Evolutionary conservation across 2,797 vertebrate species (phyloP).

Genomic region (Artibeus lituratus): DNA sequence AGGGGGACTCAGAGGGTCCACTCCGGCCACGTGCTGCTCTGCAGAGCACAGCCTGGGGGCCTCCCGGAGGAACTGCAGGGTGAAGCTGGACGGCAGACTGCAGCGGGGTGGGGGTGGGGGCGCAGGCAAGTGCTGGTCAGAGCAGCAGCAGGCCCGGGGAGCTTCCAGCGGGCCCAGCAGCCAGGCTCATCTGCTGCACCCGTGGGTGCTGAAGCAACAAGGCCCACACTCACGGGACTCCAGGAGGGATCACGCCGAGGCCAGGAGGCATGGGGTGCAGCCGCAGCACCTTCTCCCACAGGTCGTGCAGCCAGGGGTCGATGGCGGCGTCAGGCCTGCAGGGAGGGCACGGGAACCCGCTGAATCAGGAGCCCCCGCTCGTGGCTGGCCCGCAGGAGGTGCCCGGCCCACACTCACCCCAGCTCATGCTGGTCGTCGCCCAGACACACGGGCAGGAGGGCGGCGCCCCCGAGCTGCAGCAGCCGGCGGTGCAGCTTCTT

Average conservation of each 20-base stretch:
- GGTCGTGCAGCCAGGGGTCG: slow-evolving; percentile 89
- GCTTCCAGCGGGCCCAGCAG: neutral
- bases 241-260: slow-evolving; percentile 80
- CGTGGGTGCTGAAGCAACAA: neutral
- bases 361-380: neutral
- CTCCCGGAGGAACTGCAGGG: slow-evolving; percentile 85
- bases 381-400: fast-evolving
- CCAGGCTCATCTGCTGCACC: neutral
- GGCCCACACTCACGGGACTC: slow-evolving; percentile 86
- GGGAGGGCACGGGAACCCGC: fast-evolving
- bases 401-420: slow-evolving; percentile 84
- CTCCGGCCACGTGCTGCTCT: fast-evolving
- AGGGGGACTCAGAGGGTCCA: slow-evolving; percentile 8
- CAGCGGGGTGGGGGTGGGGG: fast-evolving
- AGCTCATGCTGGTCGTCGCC: slow-evolving; percentile 96
- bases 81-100: slow-evolving; percentile 91
- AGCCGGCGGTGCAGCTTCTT: slow-evolving; percentile 96
- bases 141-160: fast-evolving
- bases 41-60: fast-evolving
- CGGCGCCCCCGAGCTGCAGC: slow-evolving; percentile 88
- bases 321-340: slow-evolving; percentile 90
- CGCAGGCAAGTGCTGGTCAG: neutral
- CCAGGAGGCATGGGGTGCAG: slow-evolving; percentile 83
- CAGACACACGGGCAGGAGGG: slow-evolving; percentile 87
- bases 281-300: slow-evolving; percentile 88